phyloP scores from a whole-genome alignment of 2,888 invertebrate species.

The Cenopis cana region DNA sequence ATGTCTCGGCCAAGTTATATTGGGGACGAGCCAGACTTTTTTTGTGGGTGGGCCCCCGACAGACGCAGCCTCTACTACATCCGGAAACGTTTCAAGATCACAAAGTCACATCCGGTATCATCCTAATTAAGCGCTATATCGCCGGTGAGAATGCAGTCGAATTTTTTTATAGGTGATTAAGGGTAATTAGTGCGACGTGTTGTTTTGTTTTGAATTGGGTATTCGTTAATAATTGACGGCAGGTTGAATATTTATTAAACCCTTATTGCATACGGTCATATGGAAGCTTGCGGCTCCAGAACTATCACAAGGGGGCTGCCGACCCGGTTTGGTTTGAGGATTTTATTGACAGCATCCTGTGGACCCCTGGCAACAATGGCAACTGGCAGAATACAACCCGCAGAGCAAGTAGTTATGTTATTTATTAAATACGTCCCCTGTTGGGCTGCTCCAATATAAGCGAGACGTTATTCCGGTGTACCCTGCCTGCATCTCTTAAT shows the following conservation, averaged over 20 bases:
- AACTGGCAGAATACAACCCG: too few relatives aligned
- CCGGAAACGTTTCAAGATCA: constrained; percentile 4
- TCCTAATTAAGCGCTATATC: constrained; percentile 1
- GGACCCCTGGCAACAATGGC: too few relatives aligned
- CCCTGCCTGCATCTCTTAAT: too few relatives aligned
- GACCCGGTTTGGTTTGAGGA: too few relatives aligned
- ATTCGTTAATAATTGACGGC: background rate
- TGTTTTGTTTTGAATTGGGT: constrained; percentile 1
- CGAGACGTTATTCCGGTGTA: too few relatives aligned
- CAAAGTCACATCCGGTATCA: constrained; percentile 9
- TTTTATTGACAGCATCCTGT: too few relatives aligned
- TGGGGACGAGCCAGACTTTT: background rate
- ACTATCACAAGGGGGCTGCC: too few relatives aligned
- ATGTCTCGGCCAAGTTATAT: background rate
- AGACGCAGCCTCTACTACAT: background rate
- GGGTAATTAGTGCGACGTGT: background rate
- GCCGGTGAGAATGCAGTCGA: constrained; percentile 5
- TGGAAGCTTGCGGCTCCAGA: too few relatives aligned
- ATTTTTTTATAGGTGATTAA: background rate
- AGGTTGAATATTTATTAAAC: background rate
- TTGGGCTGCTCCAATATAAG: too few relatives aligned
- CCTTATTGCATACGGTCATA: too few relatives aligned
- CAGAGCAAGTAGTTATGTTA: too few relatives aligned
- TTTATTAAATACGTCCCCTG: too few relatives aligned
- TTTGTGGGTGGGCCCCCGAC: background rate